Evolutionary conservation across 2,888 invertebrate species (phyloP), one percentile per base, ranked within the genome.

Genomic region (Mesodorylaimus sp.): DNA sequence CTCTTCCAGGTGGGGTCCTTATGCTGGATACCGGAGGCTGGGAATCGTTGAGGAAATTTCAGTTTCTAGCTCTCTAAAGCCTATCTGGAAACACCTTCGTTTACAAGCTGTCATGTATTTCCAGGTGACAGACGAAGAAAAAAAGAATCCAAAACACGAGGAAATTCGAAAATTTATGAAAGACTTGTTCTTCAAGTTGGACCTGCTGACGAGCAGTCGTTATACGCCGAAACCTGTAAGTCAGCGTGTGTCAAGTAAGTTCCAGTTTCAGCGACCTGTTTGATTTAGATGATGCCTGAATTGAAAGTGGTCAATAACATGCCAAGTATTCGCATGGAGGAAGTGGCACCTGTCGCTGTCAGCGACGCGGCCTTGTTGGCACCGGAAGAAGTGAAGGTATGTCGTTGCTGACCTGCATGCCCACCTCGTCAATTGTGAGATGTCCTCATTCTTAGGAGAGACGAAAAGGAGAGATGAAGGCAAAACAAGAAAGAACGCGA

Each of bases 131-230:
- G 63, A 67, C 49, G 68, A 68, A 45, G 65, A 68, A 46, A 63
- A 60, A 48, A 68, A 70, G 64, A 79, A 83, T 0, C 78, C 81
- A 58, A 76, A 78, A 53, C 85, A 89, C 61, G 78, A 75, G 52
- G 79, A 81, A 67, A 81, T 95, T 29, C 76, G 77, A 56, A 73
- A 76, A 50, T 70, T 77, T 57, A 81, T 91, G 80, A 72, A 73
- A 13, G 71, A 75, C 1, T 66, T 97, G 3, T 89, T 93, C 62
- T 66, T 75, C 0, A 83, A 91, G 67, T 72, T 97, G 38, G 89
- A 95, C 70, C 84, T 91, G 0, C 72, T 97, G 16, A 81, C 83
- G 1, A 89, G 95, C 68, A 91, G 82, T 69, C 85, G 91, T 68
- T 95, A 83, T 62, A 88, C 88, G 42, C 93, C 95, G 0, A 84